Conservation (phyloP, 2,113 vertebrate genomes). For the Catharus bicknelli region DNA sequence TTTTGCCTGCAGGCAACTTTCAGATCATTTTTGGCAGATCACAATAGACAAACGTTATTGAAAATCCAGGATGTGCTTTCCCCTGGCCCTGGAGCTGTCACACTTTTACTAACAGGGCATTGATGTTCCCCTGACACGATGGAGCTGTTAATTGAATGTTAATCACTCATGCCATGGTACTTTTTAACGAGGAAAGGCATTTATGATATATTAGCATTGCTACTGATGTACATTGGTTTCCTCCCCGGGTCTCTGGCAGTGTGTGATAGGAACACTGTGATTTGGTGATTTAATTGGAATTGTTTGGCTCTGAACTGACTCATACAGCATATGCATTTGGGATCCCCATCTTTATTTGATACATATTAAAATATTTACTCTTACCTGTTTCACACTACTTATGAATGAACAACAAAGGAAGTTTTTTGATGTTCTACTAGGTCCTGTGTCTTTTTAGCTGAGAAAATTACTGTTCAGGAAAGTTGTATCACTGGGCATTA, state of each 20-base stretch:
- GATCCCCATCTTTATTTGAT: background rate
- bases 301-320: background rate
- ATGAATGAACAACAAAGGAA: background rate
- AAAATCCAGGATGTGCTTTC: background rate
- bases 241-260: background rate
- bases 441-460: background rate
- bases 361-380: background rate
- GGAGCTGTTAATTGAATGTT: constrained; percentile 47
- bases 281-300: background rate
- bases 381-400: background rate
- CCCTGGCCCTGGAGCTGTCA: background rate
- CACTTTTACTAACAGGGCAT: background rate
- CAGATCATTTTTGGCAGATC: background rate
- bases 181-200: constrained; percentile 19
- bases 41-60: background rate
- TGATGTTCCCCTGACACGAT: constrained; percentile 3
- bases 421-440: background rate
- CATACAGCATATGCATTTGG: background rate
- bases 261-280: background rate
- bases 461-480: background rate
- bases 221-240: background rate
- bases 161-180: background rate
- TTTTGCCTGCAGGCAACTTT: background rate
- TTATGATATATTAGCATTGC: background rate
- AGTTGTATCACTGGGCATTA: constrained; percentile 7